A percentile compares a stretch with the other conserved stretches of the same genome.
These are phyloP conservation scores for Drosophila obscura DNA, from an alignment of 1,140 invertebrate genomes.

Conservation along the genomic window DNA sequence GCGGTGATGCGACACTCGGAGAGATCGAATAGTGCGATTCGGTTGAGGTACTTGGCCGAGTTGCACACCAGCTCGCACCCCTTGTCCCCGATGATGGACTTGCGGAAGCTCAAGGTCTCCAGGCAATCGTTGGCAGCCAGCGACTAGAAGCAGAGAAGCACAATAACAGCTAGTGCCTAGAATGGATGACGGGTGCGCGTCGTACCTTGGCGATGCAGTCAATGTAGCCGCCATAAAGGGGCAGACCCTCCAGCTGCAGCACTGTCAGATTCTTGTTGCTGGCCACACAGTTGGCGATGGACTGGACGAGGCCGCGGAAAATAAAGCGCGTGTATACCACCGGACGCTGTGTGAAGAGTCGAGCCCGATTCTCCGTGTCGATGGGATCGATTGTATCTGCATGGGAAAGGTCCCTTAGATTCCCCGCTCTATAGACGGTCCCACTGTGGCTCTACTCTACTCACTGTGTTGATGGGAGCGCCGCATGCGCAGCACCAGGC, in stretches of 20 bases:
- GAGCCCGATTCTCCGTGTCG: constrained; percentile 85
- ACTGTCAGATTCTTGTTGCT: constrained; percentile 85
- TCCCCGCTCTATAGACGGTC: too few relatives aligned
- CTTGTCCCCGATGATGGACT: constrained; percentile 86
- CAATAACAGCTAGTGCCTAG: neutral
- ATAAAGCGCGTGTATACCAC: constrained; percentile 85
- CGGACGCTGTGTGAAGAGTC: constrained; percentile 84
- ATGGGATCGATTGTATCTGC: constrained; percentile 85
- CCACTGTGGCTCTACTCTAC: neutral
- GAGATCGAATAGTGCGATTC: constrained; percentile 86
- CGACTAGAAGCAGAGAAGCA: constrained; percentile 66
- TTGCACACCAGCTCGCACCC: constrained; percentile 86
- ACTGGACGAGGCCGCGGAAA: constrained; percentile 84
- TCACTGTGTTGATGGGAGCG: constrained; percentile 73
- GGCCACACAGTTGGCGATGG: constrained; percentile 85
- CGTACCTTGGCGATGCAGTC: constrained; percentile 84
- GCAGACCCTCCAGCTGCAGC: constrained; percentile 87
- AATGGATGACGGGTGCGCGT: too few relatives aligned
- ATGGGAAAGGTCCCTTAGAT: neutral
- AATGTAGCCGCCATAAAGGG: constrained; percentile 85
- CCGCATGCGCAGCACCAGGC: constrained; percentile 83
- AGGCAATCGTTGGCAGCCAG: constrained; percentile 85
- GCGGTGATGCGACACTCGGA: constrained; percentile 85
- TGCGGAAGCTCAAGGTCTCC: constrained; percentile 85
- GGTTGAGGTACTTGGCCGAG: constrained; percentile 85